These are phyloP conservation scores for Neodiprion fabricii DNA, from an alignment of 1,140 invertebrate genomes.

Conservation along the genomic window DNA sequence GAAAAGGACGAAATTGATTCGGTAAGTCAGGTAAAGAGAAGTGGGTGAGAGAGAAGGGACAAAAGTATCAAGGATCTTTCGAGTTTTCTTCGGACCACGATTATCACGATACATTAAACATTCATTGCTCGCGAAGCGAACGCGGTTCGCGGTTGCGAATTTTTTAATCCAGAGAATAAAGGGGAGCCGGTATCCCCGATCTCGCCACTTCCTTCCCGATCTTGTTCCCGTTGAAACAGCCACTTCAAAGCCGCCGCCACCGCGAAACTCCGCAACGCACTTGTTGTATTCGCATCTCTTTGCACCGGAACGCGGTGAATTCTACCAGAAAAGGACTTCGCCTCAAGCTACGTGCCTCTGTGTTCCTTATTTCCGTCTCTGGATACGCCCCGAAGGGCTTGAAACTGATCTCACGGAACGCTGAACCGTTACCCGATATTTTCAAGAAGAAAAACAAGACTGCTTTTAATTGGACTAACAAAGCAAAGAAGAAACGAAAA, in stretches of 20 bases:
- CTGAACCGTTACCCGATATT: too few relatives aligned
- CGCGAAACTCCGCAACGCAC: neutral
- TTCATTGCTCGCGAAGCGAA: conserved; percentile 6
- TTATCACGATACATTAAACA: conserved; percentile 12
- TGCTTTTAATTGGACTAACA: too few relatives aligned
- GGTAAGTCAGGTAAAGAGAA: neutral
- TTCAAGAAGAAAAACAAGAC: too few relatives aligned
- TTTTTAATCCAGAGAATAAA: neutral
- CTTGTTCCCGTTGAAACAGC: conserved; percentile 1
- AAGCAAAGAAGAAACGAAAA: too few relatives aligned
- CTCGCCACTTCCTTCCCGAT: conserved; percentile 10
- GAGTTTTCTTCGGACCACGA: neutral
- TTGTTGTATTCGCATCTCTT: neutral
- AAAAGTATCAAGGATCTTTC: conserved; percentile 1
- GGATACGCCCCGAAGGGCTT: too few relatives aligned
- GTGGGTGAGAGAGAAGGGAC: neutral
- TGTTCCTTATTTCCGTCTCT: too few relatives aligned
- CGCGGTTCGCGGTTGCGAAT: neutral
- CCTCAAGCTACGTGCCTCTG: neutral
- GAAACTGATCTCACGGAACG: too few relatives aligned
- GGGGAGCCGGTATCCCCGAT: neutral
- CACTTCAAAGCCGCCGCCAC: neutral
- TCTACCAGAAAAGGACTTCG: neutral
- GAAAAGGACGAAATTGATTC: too few relatives aligned
- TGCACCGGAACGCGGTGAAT: too few relatives aligned